These are phyloP conservation scores for Gryllus longicercus DNA, from an alignment of 2,888 invertebrate genomes.

Conservation along the genomic window DNA sequence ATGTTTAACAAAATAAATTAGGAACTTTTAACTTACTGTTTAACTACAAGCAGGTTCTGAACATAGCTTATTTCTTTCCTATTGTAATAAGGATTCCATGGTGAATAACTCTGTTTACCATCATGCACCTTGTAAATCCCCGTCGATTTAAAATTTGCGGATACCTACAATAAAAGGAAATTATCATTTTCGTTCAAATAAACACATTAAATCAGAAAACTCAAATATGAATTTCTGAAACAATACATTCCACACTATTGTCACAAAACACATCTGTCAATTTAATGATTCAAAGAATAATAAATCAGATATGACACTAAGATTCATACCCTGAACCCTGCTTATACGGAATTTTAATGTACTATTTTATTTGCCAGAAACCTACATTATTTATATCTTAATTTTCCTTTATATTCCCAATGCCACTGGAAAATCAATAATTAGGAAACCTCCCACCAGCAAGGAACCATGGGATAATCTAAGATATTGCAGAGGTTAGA, in stretches of 20 bases:
- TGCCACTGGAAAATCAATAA: slow-evolving; percentile 38
- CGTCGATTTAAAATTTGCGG: neutral
- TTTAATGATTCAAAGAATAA: too few relatives aligned
- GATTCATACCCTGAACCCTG: too few relatives aligned
- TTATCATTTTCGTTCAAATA: too few relatives aligned
- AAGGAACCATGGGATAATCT: slow-evolving; percentile 37
- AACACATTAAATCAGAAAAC: too few relatives aligned
- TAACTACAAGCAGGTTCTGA: neutral
- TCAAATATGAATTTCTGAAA: too few relatives aligned
- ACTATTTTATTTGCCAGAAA: too few relatives aligned
- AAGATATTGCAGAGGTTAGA: slow-evolving; percentile 8
- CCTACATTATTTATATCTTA: slow-evolving; percentile 20
- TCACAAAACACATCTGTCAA: too few relatives aligned
- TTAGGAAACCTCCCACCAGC: slow-evolving; percentile 37
- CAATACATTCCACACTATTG: too few relatives aligned
- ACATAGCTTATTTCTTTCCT: neutral
- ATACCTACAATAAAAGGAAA: neutral
- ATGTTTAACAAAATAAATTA: slow-evolving; percentile 22
- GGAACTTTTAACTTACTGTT: neutral
- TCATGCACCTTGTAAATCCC: neutral
- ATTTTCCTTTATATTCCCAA: slow-evolving; percentile 19
- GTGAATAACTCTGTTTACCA: neutral
- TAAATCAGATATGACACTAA: too few relatives aligned
- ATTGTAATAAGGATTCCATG: neutral
- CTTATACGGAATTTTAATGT: too few relatives aligned